Evolutionary conservation across 2,113 vertebrate species (phyloP), one percentile per base, ranked within the genome.

Genomic region (Pteruthius melanotis): DNA sequence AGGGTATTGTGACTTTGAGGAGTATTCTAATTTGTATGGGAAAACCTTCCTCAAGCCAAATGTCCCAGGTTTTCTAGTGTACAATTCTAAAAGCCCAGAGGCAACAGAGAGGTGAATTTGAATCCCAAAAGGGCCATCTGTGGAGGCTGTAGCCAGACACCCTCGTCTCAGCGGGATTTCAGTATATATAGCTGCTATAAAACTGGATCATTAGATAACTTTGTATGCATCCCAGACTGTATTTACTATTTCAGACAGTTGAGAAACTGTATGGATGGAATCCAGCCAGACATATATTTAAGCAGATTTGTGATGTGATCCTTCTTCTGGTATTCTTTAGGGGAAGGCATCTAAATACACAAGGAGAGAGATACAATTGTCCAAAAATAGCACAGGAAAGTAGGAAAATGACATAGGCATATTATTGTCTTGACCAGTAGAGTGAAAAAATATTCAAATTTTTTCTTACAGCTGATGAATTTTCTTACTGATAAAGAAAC

Each of bases 191-290:
- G 66, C 39, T 63, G 35, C 47, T 77, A 76, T 94, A 94, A 94
- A 91, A 80, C 24, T 6, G 2, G n/a, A 84, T 83, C 54, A 80
- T 87, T 91, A 82, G 81, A 53, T 40, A 87, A 59, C 30, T 91
- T 69, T 80, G 50, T 59, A 74, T 83, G 59, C 54, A 80, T 50
- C 27, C n/a, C 35, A 89, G 42, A 4, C 45, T 77, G 37, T 92
- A 79, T 93, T 95, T 95, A 89, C 65, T 82, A 30, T 53, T 69
- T 94, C 59, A 93, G 61, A 79, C 15, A 49, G 80, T 60, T 85
- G 75, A 72, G 61, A 94, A 70, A 26, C 26, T 89, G 21, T 54
- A 49, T 16, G 6, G 72, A 47, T 89, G 44, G 56, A 93, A 64
- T 61, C 26, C 53, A 89, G 57, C 57, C 74, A 93, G 65, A 39